These are phyloP conservation scores for Rhipidura dahli DNA, from an alignment of 2,113 vertebrate species.

Conservation along the genomic window DNA sequence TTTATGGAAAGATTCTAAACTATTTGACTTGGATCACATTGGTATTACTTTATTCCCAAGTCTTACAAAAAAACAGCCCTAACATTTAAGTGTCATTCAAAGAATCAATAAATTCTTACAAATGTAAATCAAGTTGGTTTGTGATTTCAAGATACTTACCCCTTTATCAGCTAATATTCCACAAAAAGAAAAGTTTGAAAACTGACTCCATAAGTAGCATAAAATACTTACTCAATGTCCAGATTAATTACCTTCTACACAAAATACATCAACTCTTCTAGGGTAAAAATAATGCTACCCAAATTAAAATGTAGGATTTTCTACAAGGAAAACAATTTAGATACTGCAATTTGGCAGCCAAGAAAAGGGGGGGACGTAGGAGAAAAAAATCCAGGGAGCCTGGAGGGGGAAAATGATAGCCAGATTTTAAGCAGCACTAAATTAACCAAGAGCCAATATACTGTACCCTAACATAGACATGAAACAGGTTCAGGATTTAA, in stretches of 20 bases:
- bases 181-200: constrained; percentile 62
- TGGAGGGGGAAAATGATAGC: constrained; percentile 68
- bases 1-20: constrained; percentile 67
- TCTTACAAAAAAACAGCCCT: constrained; percentile 74
- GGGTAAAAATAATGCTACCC: constrained; percentile 65
- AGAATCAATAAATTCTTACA: constrained; percentile 70
- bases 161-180: constrained; percentile 67
- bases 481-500: constrained; percentile 41
- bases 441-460: constrained; percentile 39
- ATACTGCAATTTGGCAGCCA: constrained; percentile 72
- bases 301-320: constrained; percentile 66
- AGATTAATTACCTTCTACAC: constrained; percentile 69
- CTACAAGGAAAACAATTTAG: constrained; percentile 67
- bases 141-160: constrained; percentile 80
- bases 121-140: constrained; percentile 72
- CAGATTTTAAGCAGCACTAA: constrained; percentile 66
- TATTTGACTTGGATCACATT: constrained; percentile 66
- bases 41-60: constrained; percentile 75
- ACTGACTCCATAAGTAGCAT: constrained; percentile 58
- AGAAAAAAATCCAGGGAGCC: constrained; percentile 65
- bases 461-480: constrained; percentile 32
- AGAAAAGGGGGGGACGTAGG: constrained; percentile 70
- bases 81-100: constrained; percentile 71
- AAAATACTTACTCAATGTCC: constrained; percentile 68
- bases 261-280: constrained; percentile 68